phyloP scores from a whole-genome alignment of 2,113 vertebrate species.

The Cyprinus carpio region DNA sequence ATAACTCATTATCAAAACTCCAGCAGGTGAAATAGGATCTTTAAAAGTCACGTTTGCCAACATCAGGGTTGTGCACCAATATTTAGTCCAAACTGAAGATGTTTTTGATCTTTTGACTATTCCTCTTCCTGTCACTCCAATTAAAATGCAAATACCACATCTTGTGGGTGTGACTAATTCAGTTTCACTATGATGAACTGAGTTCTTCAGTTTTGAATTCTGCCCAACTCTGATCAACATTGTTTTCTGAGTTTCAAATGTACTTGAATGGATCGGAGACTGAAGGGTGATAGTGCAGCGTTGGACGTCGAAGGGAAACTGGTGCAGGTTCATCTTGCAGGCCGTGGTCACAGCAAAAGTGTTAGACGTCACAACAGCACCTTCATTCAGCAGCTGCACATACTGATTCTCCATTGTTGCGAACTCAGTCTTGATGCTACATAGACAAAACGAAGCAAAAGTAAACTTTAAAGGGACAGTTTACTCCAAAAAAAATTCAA shows the following conservation, averaged over 20 bases:
- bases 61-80: background rate
- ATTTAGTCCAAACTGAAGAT: background rate
- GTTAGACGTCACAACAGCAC: background rate
- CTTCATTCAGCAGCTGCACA: background rate
- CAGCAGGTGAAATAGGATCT: background rate
- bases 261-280: slow-evolving; percentile 8
- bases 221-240: background rate
- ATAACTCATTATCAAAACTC: background rate
- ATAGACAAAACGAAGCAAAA: slow-evolving; percentile 10
- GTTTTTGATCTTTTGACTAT: background rate
- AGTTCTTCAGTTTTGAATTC: background rate
- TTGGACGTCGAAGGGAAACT: slow-evolving; percentile 52
- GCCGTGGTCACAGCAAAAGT: slow-evolving; percentile 11
- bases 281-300: slow-evolving; percentile 38
- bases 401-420: background rate
- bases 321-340: slow-evolving; percentile 47
- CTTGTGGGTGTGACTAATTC: background rate
- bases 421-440: slow-evolving; percentile 36
- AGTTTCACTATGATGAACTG: background rate
- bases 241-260: background rate
- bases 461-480: background rate
- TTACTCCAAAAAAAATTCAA: background rate
- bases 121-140: background rate
- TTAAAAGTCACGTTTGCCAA: background rate
- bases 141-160: background rate